Evolutionary conservation across 2,797 vertebrate species (phyloP), one percentile per base, ranked within the genome.

Genomic region (Sylvilagus floridanus): DNA sequence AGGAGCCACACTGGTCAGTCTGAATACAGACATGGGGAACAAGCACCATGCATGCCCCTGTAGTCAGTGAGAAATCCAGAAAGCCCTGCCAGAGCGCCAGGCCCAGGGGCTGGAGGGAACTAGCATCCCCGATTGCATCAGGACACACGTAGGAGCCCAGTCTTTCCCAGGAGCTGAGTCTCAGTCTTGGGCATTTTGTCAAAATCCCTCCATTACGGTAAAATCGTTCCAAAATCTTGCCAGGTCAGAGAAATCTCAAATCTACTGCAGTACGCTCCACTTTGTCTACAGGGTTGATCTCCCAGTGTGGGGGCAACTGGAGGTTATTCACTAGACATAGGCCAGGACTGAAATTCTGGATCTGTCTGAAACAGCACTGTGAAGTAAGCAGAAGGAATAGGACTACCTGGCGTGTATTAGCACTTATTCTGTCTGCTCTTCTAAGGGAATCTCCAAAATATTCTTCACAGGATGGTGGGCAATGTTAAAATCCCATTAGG

Each of bases 351-450:
- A 79, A 83, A 81, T 42, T 66, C 50, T 28, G 35, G 91, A 88
- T 95, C 71, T 66, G 68, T 52, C 0, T 42, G 62, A 79, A 91
- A 79, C 50, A 73, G 37, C 54, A 73, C 63, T 60, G 88, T 86
- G 65, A 91, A 94, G 62, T 10, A 84, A 89, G 84, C 24, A 57
- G 85, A 84, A 68, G 92, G 79, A 95, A 73, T 95, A 88, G 79
- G 90, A 97, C 85, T 90, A 88, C 63, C 85, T 79, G 28, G 13
- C 7, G 81, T 84, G n/a, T 95, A 94, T 95, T 65, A 85, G 4
- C 66, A 91, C 66, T 79, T 37, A 77, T 91, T 12, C 12, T 62
- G 35, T 13, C 78, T 63, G 35, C 19, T 91, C 52, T 63, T 90
- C 65, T 47, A 76, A 90, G 91, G 78, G 9, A 93, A 94, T 60